These are phyloP conservation scores for Trachurus trachurus DNA, from an alignment of 2,797 vertebrate species.

Conservation along the genomic window DNA sequence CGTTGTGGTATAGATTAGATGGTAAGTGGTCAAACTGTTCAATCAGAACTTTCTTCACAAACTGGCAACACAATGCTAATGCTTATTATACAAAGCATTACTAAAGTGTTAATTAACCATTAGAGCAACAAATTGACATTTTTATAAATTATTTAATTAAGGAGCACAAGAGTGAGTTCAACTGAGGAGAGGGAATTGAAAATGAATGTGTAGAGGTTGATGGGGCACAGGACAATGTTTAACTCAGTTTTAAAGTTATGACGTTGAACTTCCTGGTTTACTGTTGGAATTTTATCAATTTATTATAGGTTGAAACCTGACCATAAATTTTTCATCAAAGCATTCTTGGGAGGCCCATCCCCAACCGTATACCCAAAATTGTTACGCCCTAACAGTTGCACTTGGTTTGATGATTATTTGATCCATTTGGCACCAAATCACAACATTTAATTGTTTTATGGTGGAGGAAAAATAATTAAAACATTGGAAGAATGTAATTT, in stretches of 20 bases:
- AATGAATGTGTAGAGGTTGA: background rate
- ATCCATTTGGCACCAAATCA: too few species aligned
- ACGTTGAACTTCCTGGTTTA: background rate
- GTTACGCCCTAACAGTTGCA: background rate
- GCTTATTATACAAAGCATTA: background rate
- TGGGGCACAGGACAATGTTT: background rate
- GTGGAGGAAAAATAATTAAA: background rate
- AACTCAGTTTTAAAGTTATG: background rate
- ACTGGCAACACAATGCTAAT: background rate
- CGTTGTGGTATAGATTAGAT: background rate
- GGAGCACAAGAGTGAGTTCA: background rate
- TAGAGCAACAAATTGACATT: too few species aligned
- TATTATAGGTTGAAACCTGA: background rate
- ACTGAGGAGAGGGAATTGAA: background rate
- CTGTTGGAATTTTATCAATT: too few species aligned
- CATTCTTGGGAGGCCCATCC: too few species aligned
- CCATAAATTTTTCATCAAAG: too few species aligned
- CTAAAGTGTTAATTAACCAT: background rate
- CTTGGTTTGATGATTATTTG: background rate
- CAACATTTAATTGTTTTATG: background rate
- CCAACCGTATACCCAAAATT: background rate
- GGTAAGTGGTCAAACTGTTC: background rate
- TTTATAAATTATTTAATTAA: too few species aligned
- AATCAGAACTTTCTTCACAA: background rate
- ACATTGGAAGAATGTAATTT: background rate